phyloP scores from a whole-genome alignment of 2,113 vertebrate species.

The Cryptomyrus ogoouensis region DNA sequence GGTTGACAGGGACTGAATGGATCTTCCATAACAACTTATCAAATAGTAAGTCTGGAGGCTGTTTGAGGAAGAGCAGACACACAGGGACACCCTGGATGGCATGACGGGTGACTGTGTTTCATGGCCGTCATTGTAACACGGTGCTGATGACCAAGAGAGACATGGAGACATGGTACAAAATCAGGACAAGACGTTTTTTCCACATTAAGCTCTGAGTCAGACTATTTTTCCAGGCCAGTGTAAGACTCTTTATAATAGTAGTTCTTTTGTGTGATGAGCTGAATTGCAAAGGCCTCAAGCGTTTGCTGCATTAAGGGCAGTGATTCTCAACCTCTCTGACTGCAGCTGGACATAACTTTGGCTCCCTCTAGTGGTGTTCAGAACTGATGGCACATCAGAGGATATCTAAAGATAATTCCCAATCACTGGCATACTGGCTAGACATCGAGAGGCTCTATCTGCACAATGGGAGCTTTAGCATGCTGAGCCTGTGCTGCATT shows the following conservation, averaged over 20 bases:
- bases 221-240: neutral
- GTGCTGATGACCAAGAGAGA: neutral
- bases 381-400: neutral
- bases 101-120: neutral
- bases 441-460: neutral
- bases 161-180: neutral
- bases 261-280: neutral
- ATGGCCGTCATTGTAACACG: neutral
- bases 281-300: neutral
- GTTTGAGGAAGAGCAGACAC: neutral
- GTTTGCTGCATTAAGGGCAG: neutral
- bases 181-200: neutral
- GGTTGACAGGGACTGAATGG: neutral
- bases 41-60: neutral
- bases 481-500: neutral
- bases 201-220: neutral
- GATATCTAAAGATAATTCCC: neutral
- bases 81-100: neutral
- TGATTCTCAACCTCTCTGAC: neutral
- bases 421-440: neutral
- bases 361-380: conserved; percentile 48
- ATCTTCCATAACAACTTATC: neutral
- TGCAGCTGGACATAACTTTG: conserved; percentile 1
- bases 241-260: neutral
- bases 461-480: neutral